These are phyloP conservation scores for Scatophagus argus DNA, from an alignment of 2,113 vertebrate genomes.

Conservation along the genomic window DNA sequence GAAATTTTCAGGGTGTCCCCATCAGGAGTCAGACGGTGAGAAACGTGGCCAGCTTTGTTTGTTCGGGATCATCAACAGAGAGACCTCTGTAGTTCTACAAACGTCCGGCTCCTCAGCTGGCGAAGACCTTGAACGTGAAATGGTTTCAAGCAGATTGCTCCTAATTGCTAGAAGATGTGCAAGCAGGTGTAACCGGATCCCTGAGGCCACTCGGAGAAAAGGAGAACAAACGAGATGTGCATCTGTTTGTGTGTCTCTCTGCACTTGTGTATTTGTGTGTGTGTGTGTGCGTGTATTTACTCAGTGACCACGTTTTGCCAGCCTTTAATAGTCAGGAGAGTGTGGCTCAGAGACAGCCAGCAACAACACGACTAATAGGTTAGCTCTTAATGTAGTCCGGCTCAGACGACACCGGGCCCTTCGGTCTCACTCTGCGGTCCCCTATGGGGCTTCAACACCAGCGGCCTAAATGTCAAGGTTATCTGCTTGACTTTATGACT, in stretches of 20 bases:
- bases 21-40: conserved; percentile 31
- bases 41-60: conserved; percentile 51
- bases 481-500: conserved; percentile 85
- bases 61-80: conserved; percentile 58
- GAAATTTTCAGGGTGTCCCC: conserved; percentile 30
- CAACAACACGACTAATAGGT: conserved; percentile 91
- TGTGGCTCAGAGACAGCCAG: conserved; percentile 86
- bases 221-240: conserved; percentile 78
- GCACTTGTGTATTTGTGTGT: conserved; percentile 54
- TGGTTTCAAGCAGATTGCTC: conserved; percentile 92
- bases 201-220: conserved; percentile 82
- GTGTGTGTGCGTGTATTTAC: conserved; percentile 87
- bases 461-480: conserved; percentile 93
- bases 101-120: conserved; percentile 86
- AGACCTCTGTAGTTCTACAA: conserved; percentile 64
- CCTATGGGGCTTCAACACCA: conserved; percentile 70
- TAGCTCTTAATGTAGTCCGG: conserved; percentile 89
- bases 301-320: conserved; percentile 87
- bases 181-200: conserved; percentile 94
- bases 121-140: conserved; percentile 92
- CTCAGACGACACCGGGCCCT: conserved; percentile 77
- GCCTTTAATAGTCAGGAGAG: conserved; percentile 91
- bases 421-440: conserved; percentile 60
- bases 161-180: conserved; percentile 97
- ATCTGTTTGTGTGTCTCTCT: conserved; percentile 74